Conservation (phyloP, 2,113 vertebrate genomes). For the Meriones unguiculatus region DNA sequence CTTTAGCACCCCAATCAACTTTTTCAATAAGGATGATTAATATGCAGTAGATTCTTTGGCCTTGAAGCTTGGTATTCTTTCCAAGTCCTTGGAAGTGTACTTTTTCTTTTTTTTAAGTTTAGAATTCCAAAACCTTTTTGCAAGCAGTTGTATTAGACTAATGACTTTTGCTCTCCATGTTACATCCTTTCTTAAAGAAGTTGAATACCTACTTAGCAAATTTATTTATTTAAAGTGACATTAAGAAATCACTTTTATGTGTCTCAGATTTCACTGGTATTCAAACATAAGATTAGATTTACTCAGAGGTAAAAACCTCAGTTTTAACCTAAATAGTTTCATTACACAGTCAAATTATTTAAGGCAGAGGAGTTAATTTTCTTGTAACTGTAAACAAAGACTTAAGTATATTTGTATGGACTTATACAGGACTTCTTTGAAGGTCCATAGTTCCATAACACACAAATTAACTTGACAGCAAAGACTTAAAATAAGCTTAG, state of each 20-base stretch:
- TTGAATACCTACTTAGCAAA: background rate
- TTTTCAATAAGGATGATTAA: constrained; percentile 73
- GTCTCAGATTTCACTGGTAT: constrained; percentile 1
- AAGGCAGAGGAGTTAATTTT: constrained; percentile 61
- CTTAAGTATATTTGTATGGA: constrained; percentile 66
- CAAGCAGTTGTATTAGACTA: constrained; percentile 58
- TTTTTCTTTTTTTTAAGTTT: constrained; percentile 58
- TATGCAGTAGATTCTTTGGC: constrained; percentile 63
- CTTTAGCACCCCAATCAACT: constrained; percentile 60
- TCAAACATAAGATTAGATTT: constrained; percentile 30
- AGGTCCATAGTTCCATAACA: constrained; percentile 27
- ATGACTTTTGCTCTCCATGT: constrained; percentile 29
- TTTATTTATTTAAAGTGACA: background rate
- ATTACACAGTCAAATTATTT: constrained; percentile 49
- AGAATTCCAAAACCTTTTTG: constrained; percentile 55
- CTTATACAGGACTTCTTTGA: constrained; percentile 58
- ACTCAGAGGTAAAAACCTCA: constrained; percentile 46
- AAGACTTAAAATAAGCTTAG: constrained; percentile 40
- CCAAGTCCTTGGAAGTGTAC: constrained; percentile 37
- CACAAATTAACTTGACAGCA: constrained; percentile 61
- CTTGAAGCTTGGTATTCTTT: constrained; percentile 66
- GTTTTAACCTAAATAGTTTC: constrained; percentile 57
- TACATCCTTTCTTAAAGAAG: constrained; percentile 44
- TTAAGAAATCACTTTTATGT: constrained; percentile 57
- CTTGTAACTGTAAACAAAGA: constrained; percentile 62